A percentile compares a stretch with the other conserved stretches of the same genome.
phyloP scores from a whole-genome alignment of 2,113 vertebrate species.

The Dermatemys mawii region DNA sequence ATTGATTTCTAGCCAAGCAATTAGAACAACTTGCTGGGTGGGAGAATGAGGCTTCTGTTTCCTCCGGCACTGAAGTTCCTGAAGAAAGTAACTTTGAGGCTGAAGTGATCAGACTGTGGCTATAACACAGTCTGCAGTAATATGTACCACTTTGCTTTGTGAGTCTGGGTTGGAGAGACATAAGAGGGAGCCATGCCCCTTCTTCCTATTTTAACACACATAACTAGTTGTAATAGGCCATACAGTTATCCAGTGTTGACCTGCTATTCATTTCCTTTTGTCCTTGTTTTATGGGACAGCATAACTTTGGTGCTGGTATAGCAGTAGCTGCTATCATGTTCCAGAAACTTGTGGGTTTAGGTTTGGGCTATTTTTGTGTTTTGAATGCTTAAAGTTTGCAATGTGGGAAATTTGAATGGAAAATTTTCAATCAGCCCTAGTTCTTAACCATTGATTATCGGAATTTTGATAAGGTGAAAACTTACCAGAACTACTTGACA shows the following conservation, averaged over 20 bases:
- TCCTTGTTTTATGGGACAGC: no score
- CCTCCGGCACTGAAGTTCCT: no score
- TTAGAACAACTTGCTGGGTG: no score
- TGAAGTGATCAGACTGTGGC: no score
- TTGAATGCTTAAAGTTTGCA: neutral
- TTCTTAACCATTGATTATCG: neutral
- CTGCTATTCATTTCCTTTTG: no score
- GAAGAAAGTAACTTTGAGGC: no score
- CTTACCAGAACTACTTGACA: rapidly evolving
- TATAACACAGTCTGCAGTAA: neutral
- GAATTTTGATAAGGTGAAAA: neutral
- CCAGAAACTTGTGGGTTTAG: neutral
- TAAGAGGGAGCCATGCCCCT: neutral
- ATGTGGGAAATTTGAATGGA: rapidly evolving
- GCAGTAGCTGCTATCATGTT: neutral
- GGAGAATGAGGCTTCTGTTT: no score
- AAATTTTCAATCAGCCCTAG: neutral
- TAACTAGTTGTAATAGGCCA: neutral
- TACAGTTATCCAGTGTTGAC: no score
- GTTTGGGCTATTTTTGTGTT: neutral
- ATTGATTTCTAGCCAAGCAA: no score
- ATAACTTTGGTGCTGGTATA: no score
- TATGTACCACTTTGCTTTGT: neutral
- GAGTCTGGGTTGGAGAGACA: neutral
- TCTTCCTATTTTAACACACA: neutral